Conservation (phyloP, 2,888 invertebrate species). For the Rhaphigaster nebulosa region DNA sequence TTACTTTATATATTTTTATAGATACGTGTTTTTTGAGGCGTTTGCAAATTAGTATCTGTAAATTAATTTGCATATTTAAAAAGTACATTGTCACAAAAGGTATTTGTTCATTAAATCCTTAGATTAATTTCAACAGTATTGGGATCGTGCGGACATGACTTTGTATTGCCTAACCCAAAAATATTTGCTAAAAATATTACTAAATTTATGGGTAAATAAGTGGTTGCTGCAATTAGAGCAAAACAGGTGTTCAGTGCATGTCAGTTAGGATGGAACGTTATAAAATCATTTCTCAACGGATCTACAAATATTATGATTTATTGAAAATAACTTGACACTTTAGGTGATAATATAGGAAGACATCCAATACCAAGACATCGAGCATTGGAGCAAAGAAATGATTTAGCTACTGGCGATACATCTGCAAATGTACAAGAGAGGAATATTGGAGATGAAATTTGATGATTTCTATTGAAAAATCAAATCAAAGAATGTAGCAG, state of each 20-base stretch:
- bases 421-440: neutral
- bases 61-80: neutral
- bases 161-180: neutral
- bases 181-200: too few species aligned
- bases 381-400: neutral
- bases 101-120: too few species aligned
- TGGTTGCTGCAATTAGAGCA: too few species aligned
- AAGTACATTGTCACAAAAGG: too few species aligned
- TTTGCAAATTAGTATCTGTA: too few species aligned
- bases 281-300: too few species aligned
- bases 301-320: too few species aligned
- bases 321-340: neutral
- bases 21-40: too few species aligned
- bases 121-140: too few species aligned
- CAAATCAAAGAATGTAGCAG: neutral
- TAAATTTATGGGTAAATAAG: too few species aligned
- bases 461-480: neutral
- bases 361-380: slow-evolving; percentile 2
- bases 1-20: too few species aligned
- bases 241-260: neutral
- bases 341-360: neutral
- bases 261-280: neutral
- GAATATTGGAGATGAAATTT: neutral
- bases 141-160: neutral
- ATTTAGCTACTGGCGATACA: slow-evolving; percentile 3